Conservation (phyloP, 2,888 invertebrate species). For the Dascillus cervinus region DNA sequence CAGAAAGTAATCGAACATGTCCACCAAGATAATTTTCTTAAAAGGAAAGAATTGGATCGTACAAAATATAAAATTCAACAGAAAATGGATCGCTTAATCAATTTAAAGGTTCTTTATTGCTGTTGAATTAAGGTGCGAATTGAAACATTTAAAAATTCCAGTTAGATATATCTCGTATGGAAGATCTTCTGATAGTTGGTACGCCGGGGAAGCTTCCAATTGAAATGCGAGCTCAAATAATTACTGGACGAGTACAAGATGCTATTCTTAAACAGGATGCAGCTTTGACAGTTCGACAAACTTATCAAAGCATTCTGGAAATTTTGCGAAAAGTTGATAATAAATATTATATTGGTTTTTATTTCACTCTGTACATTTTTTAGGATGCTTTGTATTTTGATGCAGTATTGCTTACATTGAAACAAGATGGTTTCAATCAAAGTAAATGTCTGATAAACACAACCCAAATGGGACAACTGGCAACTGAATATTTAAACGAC, state of each 20-base stretch:
- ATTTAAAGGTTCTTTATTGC: conserved; percentile 49
- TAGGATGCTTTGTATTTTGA: conserved; percentile 60
- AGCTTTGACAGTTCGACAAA: conserved; percentile 54
- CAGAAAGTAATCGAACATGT: conserved; percentile 54
- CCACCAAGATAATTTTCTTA: conserved; percentile 54
- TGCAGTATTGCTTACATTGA: conserved; percentile 50
- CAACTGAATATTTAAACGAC: conserved; percentile 58
- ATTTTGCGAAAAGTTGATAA: conserved; percentile 52
- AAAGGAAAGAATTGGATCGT: conserved; percentile 54
- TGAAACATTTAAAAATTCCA: conserved; percentile 22
- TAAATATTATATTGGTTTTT: background rate
- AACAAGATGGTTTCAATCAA: conserved; percentile 52
- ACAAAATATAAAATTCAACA: conserved; percentile 52
- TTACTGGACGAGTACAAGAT: conserved; percentile 55
- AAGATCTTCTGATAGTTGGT: conserved; percentile 46
- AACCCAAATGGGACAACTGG: conserved; percentile 58
- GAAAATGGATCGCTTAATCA: conserved; percentile 51
- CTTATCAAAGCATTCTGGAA: conserved; percentile 53
- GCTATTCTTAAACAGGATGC: conserved; percentile 57
- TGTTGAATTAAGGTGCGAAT: conserved; percentile 18
- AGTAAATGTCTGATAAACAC: conserved; percentile 55
- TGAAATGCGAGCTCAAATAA: conserved; percentile 49
- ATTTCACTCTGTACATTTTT: conserved; percentile 5
- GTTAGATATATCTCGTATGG: conserved; percentile 47
- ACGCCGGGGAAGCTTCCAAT: conserved; percentile 41